Base-by-base conservation (phyloP, 2,113 vertebrate genomes). In the Candoia aspera region DNA sequence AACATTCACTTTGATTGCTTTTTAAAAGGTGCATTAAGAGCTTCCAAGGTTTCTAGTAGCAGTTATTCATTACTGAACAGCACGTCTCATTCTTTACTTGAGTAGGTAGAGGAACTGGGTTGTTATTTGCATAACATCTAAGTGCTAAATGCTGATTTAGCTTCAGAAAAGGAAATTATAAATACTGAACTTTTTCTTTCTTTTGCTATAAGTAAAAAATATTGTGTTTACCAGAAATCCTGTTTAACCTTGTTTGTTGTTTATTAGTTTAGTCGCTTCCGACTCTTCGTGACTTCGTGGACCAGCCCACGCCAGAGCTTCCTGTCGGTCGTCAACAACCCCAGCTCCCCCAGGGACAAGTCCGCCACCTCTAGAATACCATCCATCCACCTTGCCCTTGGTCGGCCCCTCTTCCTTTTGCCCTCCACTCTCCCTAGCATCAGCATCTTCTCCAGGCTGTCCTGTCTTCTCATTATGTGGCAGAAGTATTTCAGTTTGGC, bases 81-180 rank as follows among this genome's bases (percentile, higher is more conserved):
- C 90, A 92, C 54, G 49, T 93, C 89, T 15, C 37, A 23, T 49
- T 91, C 58, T 17, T 37, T 84, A 79, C 95, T 92, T 94, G 93
- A 91, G 54, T 93, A 94, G 93, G 92, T 95, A 92, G 92, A 92
- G 90, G 87, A 92, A 90, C 57, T 84, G 60, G 91, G 19, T 86
- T 96, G 92, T 92, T 93, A 95, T 95, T 96, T 97, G 96, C 94
- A 94, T 97, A 94, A 89, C 94, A 92, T 90, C 91, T 94, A 95
- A 93, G 90, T 91, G 90, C 90, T 0, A 0, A 97, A 94, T 93
- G 92, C 93, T 95, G 92, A 94, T 95, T 96, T 91, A 91, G 90
- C 89, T 95, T 93, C 91, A 94, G 93, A 95, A 96, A 96, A 95
- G 95, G 95, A 96, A 95, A 96, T 92, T 93, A 93, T 92, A 79